Evolutionary conservation across 2,797 vertebrate species (phyloP).

Genomic region (Gobionotothen gibberifrons): DNA sequence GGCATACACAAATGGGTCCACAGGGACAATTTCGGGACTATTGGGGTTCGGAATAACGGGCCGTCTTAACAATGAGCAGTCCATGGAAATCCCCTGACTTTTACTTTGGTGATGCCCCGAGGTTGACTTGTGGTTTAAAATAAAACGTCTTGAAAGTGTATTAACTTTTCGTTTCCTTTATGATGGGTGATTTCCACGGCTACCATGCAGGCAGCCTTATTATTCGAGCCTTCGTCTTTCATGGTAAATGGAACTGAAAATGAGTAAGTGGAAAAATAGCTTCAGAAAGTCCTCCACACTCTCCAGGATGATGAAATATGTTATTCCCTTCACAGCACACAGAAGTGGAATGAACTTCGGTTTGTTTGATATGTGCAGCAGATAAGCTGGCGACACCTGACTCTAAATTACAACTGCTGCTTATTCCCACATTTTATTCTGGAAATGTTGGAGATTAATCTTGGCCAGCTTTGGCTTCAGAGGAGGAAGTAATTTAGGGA

Average conservation of each 20-base stretch:
- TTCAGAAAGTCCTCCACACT: not conserved
- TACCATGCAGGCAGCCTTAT: not conserved
- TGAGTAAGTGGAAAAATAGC: not conserved
- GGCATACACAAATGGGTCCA: no score
- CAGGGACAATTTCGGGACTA: no score
- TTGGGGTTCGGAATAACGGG: no score
- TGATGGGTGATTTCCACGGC: not conserved
- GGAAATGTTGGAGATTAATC: constrained; percentile 42
- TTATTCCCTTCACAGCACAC: not conserved
- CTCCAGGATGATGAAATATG: not conserved
- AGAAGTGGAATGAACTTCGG: constrained; percentile 12
- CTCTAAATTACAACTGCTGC: not conserved
- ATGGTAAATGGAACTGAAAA: constrained; percentile 15
- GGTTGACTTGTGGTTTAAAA: not conserved
- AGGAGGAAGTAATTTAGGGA: constrained; percentile 40
- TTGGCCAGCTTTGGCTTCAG: constrained; percentile 7
- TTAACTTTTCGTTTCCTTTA: not conserved
- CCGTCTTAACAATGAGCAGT: no score
- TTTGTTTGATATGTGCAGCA: constrained; percentile 16
- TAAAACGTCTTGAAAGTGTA: not conserved
- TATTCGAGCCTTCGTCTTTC: constrained; percentile 7
- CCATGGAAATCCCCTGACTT: not conserved
- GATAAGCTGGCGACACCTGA: constrained; percentile 31
- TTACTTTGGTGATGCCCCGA: not conserved
- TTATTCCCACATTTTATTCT: constrained; percentile 30